phyloP scores from a whole-genome alignment of 2,113 vertebrate genomes.

The Nanorana parkeri region DNA sequence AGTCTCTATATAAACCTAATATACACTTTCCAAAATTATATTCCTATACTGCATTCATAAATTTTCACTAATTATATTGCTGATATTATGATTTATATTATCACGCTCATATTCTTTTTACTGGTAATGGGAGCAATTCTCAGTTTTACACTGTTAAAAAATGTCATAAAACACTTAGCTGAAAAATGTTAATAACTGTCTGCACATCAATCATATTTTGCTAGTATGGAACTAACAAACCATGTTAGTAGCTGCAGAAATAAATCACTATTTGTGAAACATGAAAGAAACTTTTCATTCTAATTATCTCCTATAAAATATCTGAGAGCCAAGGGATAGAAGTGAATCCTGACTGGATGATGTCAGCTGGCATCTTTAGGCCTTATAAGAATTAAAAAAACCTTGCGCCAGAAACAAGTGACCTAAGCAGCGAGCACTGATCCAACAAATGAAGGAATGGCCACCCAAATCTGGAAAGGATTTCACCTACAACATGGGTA shows the following conservation, averaged over 20 bases:
- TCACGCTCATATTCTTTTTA: slow-evolving; percentile 64
- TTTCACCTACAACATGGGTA: no score
- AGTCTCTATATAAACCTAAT: no score
- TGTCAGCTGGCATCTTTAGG: no score
- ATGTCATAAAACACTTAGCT: slow-evolving; percentile 68
- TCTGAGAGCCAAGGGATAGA: no score
- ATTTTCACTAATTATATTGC: slow-evolving; percentile 59
- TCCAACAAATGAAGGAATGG: no score
- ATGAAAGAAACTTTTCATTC: background rate
- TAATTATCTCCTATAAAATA: background rate
- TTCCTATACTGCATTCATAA: slow-evolving; percentile 58
- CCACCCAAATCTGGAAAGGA: no score
- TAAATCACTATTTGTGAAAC: background rate
- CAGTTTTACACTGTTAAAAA: slow-evolving; percentile 64
- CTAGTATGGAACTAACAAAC: slow-evolving; percentile 61
- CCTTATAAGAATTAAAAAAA: no score
- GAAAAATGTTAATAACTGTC: slow-evolving; percentile 64
- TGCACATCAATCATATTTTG: slow-evolving; percentile 64
- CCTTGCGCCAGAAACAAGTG: no score
- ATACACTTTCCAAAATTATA: background rate
- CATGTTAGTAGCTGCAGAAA: background rate
- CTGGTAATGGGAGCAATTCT: slow-evolving; percentile 67
- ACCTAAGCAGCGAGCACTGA: no score
- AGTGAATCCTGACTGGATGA: no score
- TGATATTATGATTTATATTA: slow-evolving; percentile 67